Evolutionary conservation across 1,140 invertebrate species (phyloP).

Genomic region (Panagrolaimus sp.): DNA sequence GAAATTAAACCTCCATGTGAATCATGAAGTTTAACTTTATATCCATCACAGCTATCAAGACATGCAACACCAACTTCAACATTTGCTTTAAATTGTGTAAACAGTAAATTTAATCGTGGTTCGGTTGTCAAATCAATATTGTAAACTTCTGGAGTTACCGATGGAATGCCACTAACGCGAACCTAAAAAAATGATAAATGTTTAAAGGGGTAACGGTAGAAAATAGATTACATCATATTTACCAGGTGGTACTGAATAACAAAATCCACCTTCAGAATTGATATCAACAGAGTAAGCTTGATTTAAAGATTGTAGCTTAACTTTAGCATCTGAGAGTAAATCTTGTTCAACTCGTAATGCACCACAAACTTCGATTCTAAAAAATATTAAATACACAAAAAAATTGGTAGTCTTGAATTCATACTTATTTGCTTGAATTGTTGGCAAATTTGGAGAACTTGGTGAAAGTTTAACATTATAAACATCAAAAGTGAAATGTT

Average conservation of each 20-base stretch:
- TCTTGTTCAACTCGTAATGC: neutral
- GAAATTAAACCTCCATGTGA: neutral
- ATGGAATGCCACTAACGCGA: neutral
- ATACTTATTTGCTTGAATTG: neutral
- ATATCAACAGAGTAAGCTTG: neutral
- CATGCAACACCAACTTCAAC: neutral
- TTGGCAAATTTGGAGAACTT: neutral
- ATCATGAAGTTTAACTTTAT: neutral
- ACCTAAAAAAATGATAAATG: too few relatives aligned
- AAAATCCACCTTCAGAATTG: neutral
- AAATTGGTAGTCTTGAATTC: neutral
- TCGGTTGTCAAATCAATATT: neutral
- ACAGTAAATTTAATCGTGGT: neutral
- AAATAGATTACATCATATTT: slow-evolving; percentile 1
- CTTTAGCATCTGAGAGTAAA: neutral
- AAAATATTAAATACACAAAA: neutral
- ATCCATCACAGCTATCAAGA: neutral
- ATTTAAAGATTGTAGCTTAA: neutral
- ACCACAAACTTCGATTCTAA: neutral
- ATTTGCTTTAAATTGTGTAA: slow-evolving; percentile 9
- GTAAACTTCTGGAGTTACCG: neutral
- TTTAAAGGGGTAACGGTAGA: too few relatives aligned
- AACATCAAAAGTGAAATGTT: neutral
- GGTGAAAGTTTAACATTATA: neutral
- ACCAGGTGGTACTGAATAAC: neutral